Evolutionary conservation across 2,113 vertebrate species (phyloP).

Genomic region (Microcebus griseorufus): DNA sequence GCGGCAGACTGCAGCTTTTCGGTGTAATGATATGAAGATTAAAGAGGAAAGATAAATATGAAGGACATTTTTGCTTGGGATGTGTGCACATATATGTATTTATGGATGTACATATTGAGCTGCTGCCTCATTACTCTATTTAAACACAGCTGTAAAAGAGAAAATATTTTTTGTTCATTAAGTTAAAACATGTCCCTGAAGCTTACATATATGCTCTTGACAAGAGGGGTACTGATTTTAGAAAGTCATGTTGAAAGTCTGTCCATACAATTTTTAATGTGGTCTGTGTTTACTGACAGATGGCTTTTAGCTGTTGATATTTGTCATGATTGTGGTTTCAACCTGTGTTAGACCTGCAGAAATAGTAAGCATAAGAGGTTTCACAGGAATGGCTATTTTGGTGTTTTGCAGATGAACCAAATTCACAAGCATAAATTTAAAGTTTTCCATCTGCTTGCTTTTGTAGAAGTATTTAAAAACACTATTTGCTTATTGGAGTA

Average conservation of each 20-base stretch:
- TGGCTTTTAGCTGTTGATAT: neutral
- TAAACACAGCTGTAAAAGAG: slow-evolving; percentile 60
- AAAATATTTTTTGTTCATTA: slow-evolving; percentile 51
- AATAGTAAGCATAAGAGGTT: neutral
- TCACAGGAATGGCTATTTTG: neutral
- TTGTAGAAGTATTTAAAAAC: neutral
- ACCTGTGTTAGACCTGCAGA: neutral
- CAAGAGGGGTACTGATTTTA: neutral
- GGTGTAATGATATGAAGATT: slow-evolving; percentile 73
- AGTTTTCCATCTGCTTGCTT: neutral
- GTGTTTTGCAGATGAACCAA: neutral
- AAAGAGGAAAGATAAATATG: slow-evolving; percentile 69
- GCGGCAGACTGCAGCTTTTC: slow-evolving; percentile 62
- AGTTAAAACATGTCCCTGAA: neutral
- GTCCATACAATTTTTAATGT: neutral
- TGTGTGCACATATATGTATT: slow-evolving; percentile 65
- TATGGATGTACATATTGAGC: slow-evolving; percentile 44
- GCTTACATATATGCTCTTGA: neutral
- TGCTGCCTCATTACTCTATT: slow-evolving; percentile 55
- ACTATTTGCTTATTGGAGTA: neutral
- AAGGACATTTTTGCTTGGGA: slow-evolving; percentile 59
- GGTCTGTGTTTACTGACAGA: neutral
- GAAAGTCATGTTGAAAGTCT: neutral
- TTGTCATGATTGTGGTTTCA: neutral
- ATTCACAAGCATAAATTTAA: neutral